phyloP scores from a whole-genome alignment of 2,113 vertebrate species.

The Tylochromis polylepis region DNA sequence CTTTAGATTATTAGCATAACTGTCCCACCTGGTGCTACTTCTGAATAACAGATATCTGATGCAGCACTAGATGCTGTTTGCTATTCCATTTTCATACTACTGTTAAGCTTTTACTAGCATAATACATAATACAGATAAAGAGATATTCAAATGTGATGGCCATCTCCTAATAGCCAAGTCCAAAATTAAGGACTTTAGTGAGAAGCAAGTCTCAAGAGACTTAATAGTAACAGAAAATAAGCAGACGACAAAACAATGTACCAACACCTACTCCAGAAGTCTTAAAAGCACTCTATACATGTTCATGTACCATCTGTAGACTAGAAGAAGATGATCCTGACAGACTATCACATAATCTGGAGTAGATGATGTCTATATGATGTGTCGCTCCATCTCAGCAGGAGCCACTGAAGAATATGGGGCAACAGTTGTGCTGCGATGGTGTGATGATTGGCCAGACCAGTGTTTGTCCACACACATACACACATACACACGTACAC shows the following conservation, averaged over 20 bases:
- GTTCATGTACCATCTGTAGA: not conserved
- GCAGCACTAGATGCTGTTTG: not conserved
- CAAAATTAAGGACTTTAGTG: not conserved
- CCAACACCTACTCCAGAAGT: constrained; percentile 5
- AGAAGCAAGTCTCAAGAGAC: not conserved
- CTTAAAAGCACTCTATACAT: not conserved
- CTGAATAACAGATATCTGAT: not conserved
- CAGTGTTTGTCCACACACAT: not conserved
- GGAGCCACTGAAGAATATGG: constrained; percentile 2
- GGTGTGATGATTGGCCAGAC: constrained; percentile 1
- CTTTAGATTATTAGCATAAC: not conserved
- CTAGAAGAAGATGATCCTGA: not conserved
- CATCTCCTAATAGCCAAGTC: not conserved
- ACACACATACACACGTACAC: not conserved
- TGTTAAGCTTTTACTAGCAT: not conserved
- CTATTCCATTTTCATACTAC: not conserved
- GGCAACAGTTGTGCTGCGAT: constrained; percentile 24
- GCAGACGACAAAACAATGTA: not conserved
- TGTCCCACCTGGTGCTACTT: not conserved
- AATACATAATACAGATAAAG: not conserved
- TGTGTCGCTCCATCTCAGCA: not conserved
- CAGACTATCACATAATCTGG: constrained; percentile 18
- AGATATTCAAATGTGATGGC: not conserved
- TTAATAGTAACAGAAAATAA: not conserved
- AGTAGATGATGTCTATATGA: not conserved